phyloP scores from a whole-genome alignment of 2,113 vertebrate genomes.

The Chrysemys picta region DNA sequence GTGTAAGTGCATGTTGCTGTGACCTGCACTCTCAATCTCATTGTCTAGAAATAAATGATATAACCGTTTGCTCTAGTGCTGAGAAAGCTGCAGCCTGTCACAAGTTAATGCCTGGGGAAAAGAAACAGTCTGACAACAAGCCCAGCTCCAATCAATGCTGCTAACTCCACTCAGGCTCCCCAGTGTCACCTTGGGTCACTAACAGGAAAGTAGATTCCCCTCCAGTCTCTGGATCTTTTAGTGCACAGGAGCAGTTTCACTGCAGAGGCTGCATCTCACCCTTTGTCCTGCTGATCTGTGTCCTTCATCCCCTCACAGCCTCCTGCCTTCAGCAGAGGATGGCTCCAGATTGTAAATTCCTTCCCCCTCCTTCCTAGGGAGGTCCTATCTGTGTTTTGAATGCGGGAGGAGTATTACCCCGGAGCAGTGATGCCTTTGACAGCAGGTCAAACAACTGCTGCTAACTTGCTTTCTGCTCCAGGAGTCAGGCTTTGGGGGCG shows the following conservation, averaged over 20 bases:
- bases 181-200: not conserved
- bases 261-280: not conserved
- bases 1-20: not conserved
- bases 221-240: not conserved
- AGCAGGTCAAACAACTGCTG: not conserved
- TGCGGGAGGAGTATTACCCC: not conserved
- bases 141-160: not conserved
- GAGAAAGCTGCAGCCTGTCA: accelerated
- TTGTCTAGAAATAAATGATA: not conserved
- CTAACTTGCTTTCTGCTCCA: not conserved
- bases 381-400: not conserved
- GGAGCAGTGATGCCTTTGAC: not conserved
- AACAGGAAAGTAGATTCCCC: not conserved
- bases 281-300: not conserved
- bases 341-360: not conserved
- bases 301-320: not conserved
- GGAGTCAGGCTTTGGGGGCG: no score
- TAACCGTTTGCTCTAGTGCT: accelerated
- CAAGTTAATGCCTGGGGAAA: accelerated
- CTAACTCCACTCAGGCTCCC: accelerated
- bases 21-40: not conserved
- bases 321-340: not conserved
- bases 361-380: not conserved
- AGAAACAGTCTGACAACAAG: accelerated
- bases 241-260: not conserved